Conservation (phyloP, 2,113 vertebrate genomes). For the Neotragus pygmaeus region DNA sequence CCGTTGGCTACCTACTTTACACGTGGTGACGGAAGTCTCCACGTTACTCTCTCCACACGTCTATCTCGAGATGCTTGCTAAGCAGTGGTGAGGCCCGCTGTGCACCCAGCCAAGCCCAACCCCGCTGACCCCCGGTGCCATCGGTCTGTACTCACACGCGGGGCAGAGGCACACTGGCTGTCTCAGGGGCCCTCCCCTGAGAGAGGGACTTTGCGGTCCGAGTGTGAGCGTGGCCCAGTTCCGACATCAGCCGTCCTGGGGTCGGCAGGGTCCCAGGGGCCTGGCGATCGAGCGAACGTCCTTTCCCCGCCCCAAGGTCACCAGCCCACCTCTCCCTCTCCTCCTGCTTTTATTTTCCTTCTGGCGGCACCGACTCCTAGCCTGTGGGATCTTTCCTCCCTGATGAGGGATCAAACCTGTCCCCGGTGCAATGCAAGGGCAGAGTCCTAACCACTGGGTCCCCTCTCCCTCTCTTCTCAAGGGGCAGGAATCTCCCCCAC, state of each 20-base stretch:
- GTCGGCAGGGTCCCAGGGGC: background rate
- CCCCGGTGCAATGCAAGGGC: background rate
- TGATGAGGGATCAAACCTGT: background rate
- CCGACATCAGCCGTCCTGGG: background rate
- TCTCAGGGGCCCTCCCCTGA: background rate
- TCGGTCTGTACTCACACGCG: background rate
- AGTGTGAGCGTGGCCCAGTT: background rate
- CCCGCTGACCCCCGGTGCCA: background rate
- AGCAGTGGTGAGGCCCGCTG: background rate
- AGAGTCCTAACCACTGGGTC: background rate
- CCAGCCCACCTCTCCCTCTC: background rate
- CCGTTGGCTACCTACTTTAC: rapidly evolving
- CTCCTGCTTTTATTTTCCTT: background rate
- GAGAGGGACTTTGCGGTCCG: background rate
- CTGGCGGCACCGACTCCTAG: rapidly evolving
- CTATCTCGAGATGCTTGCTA: background rate
- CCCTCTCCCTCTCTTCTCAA: background rate
- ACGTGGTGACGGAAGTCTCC: background rate
- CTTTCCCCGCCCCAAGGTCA: background rate
- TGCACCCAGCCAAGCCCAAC: background rate
- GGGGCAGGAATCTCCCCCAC: background rate
- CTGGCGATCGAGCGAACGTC: background rate
- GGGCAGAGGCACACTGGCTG: background rate
- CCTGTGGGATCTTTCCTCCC: background rate
- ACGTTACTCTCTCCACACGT: too few species aligned